phyloP scores from a whole-genome alignment of 1,140 invertebrate species.

The Eriosoma lanigerum region DNA sequence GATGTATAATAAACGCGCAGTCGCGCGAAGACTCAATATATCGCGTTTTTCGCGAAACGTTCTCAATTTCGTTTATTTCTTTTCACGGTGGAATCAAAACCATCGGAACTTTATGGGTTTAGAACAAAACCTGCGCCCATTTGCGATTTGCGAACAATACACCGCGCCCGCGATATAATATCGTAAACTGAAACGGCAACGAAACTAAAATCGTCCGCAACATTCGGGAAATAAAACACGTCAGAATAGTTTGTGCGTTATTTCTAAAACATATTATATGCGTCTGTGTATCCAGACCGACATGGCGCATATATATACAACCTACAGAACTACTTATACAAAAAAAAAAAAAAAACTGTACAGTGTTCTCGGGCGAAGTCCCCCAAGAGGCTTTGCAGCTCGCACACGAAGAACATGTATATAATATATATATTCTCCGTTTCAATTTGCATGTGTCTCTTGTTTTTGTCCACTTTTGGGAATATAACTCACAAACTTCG shows the following conservation, averaged over 20 bases:
- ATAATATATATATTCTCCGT: constrained; percentile 28
- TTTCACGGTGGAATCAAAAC: too few relatives aligned
- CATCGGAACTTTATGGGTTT: not conserved
- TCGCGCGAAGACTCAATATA: too few relatives aligned
- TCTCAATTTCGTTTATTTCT: too few relatives aligned
- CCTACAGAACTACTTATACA: constrained; percentile 43
- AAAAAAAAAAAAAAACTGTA: constrained; percentile 17
- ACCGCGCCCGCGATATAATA: not conserved
- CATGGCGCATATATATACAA: not conserved
- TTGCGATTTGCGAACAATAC: too few relatives aligned
- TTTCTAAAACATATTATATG: not conserved
- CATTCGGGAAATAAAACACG: constrained; percentile 29
- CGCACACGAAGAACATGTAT: too few relatives aligned
- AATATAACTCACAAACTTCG: constrained; percentile 52
- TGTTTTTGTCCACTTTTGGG: constrained; percentile 51
- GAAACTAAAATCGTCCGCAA: not conserved
- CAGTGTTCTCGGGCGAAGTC: constrained; percentile 18
- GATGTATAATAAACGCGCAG: too few relatives aligned
- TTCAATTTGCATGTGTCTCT: constrained; percentile 51
- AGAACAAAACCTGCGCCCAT: too few relatives aligned
- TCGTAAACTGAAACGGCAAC: not conserved
- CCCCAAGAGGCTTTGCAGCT: constrained; percentile 29
- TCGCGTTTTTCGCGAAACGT: too few relatives aligned
- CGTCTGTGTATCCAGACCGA: not conserved
- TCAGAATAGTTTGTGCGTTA: constrained; percentile 26